phyloP scores from a whole-genome alignment of 2,113 vertebrate genomes.

The Salvelinus fontinalis region DNA sequence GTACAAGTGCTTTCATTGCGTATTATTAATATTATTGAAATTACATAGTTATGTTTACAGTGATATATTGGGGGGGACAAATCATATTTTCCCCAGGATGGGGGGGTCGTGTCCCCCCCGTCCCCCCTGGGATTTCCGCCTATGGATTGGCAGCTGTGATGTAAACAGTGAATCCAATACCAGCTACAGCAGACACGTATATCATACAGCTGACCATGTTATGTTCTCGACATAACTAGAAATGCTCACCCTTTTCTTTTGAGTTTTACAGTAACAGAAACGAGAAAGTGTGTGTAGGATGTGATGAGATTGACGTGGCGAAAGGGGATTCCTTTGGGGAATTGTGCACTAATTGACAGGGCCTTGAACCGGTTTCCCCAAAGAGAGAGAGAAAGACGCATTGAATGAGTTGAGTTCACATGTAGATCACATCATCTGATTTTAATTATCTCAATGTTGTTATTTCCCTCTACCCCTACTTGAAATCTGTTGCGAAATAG shows the following conservation, averaged over 20 bases:
- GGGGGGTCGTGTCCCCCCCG: too few relatives aligned
- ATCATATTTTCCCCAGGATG: too few relatives aligned
- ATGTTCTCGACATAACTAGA: slow-evolving; percentile 43
- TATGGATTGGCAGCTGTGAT: too few relatives aligned
- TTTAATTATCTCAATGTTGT: too few relatives aligned
- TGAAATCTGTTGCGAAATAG: too few relatives aligned
- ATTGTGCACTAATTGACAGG: slow-evolving; percentile 7
- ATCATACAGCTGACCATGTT: slow-evolving; percentile 14
- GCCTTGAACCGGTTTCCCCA: slow-evolving; percentile 5
- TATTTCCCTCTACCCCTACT: too few relatives aligned
- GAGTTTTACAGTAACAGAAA: background rate
- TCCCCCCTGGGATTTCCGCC: too few relatives aligned
- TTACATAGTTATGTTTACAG: too few relatives aligned
- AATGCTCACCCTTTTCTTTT: slow-evolving; percentile 21
- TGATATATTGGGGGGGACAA: too few relatives aligned
- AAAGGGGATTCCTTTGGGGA: slow-evolving; percentile 23
- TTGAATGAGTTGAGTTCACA: background rate
- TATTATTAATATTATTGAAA: too few relatives aligned
- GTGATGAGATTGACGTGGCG: slow-evolving; percentile 13
- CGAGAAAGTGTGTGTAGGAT: background rate
- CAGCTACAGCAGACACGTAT: slow-evolving; percentile 36
- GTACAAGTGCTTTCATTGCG: too few relatives aligned
- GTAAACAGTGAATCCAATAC: slow-evolving; percentile 51
- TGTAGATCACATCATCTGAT: too few relatives aligned
- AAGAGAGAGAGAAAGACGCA: slow-evolving; percentile 2